Base-by-base conservation (phyloP, 2,797 vertebrate genomes). In the Tragelaphus oryx region DNA sequence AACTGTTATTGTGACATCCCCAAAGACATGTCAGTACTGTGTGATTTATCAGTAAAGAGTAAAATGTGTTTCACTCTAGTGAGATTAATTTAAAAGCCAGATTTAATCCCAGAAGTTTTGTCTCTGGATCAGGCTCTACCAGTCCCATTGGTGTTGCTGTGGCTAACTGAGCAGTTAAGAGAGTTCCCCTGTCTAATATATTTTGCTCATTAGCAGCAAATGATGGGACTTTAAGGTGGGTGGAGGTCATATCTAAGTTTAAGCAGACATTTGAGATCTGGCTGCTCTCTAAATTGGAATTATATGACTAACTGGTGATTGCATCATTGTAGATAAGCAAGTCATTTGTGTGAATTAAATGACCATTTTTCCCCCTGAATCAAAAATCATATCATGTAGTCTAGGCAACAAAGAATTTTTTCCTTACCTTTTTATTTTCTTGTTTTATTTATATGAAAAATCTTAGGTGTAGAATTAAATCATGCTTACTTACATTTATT, bases 301-400 rank as follows among this genome's bases (percentile, higher is more conserved):
- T 82, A 37, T 26, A 4, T 83, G 33, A 33, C 50, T 92, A 6
- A 26, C 12, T 71, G 50, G 17, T 94, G 20, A 83, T 93, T 78
- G 46, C 5, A 14, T 74, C n/a, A 89, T 2, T 95, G 89, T 86
- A 96, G 57, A 84, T 78, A 78, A 96, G 16, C 68, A 83, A 86
- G 41, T 95, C 50, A 91, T 96, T 93, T 94, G 3, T 95, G 26
- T 93, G 75, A 96, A 71, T 91, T 89, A 82, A 95, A 74, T 93
- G 26, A 55, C 37, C 28, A 4, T 59, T 78, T 91, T 80, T 74
- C 82, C 46, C 7, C 52, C 20, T 37, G 14, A 91, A 81, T 82
- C 50, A 68, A 93, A 95, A 96, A 79, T 89, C 24, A 87, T 41
- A 95, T 87, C 76, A 8, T 71, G 7, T 87, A 75, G 80, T 95